phyloP scores from a whole-genome alignment of 2,797 vertebrate species.

The Melanotaenia boesemani region DNA sequence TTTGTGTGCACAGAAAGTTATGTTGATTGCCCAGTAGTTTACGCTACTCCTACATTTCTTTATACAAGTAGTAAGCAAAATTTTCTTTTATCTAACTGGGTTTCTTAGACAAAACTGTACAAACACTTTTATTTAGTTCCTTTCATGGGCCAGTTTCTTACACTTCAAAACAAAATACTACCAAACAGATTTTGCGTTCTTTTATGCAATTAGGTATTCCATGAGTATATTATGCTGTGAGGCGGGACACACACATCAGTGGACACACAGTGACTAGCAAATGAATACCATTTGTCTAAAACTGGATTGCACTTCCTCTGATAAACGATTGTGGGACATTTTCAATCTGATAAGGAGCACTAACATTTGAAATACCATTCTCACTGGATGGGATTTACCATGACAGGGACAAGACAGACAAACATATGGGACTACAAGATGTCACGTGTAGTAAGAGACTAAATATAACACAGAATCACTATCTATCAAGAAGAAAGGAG shows the following conservation, averaged over 20 bases:
- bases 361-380: slow-evolving; percentile 22
- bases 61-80: too few species aligned
- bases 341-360: slow-evolving; percentile 15
- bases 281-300: neutral
- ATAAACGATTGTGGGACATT: slow-evolving; percentile 10
- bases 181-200: neutral
- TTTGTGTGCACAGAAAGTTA: too few species aligned
- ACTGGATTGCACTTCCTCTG: slow-evolving; percentile 23
- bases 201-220: neutral
- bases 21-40: too few species aligned
- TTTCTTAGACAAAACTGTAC: too few species aligned
- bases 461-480: slow-evolving; percentile 17
- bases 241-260: neutral
- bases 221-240: neutral
- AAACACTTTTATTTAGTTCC: too few species aligned
- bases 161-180: too few species aligned
- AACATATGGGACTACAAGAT: slow-evolving; percentile 29
- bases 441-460: slow-evolving; percentile 26
- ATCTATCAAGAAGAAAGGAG: slow-evolving; percentile 24
- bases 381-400: slow-evolving; percentile 31
- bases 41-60: too few species aligned
- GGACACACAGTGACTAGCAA: neutral
- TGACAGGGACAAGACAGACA: slow-evolving; percentile 18
- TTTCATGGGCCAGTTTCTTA: too few species aligned
- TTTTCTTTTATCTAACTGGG: too few species aligned